Percentiles rank a stretch among this genome's conserved stretches.
Conservation (phyloP, 2,797 vertebrate genomes). For the Eulemur mongoz region DNA sequence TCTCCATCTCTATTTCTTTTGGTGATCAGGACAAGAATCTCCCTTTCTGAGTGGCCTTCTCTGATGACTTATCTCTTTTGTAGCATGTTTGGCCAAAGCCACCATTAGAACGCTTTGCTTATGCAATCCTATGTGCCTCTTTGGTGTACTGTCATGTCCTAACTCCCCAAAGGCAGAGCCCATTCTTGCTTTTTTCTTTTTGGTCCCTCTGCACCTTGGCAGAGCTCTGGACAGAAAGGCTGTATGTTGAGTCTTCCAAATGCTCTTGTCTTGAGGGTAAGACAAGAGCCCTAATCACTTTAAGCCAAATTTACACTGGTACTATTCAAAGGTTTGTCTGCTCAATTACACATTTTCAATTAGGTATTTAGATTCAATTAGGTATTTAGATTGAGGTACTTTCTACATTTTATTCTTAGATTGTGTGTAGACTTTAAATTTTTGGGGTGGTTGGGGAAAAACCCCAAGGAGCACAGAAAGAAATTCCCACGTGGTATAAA, state of each 20-base stretch:
- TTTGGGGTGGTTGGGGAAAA: neutral
- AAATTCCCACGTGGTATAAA: neutral
- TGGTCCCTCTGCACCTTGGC: neutral
- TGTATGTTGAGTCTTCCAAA: neutral
- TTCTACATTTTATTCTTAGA: conserved; percentile 27
- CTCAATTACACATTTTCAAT: neutral
- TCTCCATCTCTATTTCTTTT: neutral
- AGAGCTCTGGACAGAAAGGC: neutral
- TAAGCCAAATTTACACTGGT: neutral
- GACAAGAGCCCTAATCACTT: neutral
- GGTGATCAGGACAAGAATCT: neutral
- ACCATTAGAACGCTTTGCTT: neutral
- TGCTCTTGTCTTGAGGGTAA: neutral
- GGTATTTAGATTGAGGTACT: neutral
- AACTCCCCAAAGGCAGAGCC: neutral
- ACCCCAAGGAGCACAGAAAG: neutral
- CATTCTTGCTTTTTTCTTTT: neutral
- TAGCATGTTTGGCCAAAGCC: neutral
- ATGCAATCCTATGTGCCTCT: neutral
- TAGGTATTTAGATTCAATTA: neutral
- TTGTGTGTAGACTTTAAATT: neutral
- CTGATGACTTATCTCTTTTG: neutral
- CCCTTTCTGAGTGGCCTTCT: neutral
- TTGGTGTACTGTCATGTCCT: neutral
- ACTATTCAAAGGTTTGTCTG: neutral